phyloP scores from a whole-genome alignment of 1,140 invertebrate genomes.

The Araneus ventricosus region DNA sequence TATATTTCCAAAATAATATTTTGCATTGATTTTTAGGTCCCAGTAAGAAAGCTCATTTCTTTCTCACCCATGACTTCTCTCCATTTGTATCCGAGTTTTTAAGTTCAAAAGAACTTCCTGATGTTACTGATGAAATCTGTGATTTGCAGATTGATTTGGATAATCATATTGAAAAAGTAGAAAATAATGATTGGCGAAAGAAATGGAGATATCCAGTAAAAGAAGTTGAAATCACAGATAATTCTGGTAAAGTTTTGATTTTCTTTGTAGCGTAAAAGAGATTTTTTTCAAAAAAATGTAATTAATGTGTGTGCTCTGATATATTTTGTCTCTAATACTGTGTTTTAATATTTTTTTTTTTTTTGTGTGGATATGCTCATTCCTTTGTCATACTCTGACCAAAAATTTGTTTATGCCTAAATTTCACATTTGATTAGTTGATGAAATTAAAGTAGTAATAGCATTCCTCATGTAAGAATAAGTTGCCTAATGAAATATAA shows the following conservation, averaged over 20 bases:
- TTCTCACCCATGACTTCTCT: constrained; percentile 65
- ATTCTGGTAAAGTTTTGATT: constrained; percentile 9
- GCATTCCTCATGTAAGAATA: too few relatives aligned
- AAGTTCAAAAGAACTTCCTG: neutral
- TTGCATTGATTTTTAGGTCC: constrained; percentile 5
- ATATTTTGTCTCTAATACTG: too few relatives aligned
- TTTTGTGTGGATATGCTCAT: too few relatives aligned
- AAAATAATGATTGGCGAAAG: constrained; percentile 26
- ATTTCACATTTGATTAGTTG: too few relatives aligned
- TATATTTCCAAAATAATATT: too few relatives aligned
- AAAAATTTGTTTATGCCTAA: too few relatives aligned
- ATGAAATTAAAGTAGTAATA: too few relatives aligned
- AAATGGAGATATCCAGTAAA: constrained; percentile 54
- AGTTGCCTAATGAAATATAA: too few relatives aligned
- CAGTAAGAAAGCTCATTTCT: constrained; percentile 48
- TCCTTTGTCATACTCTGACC: too few relatives aligned
- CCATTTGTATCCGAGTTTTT: constrained; percentile 9
- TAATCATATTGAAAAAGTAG: constrained; percentile 31
- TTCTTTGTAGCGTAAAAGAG: neutral
- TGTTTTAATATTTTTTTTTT: too few relatives aligned
- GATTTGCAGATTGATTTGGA: constrained; percentile 9
- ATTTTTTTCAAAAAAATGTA: too few relatives aligned
- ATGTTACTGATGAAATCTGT: neutral
- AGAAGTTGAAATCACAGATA: neutral
- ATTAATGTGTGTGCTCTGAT: too few relatives aligned